These are phyloP conservation scores for Loriculus beryllinus DNA, from an alignment of 2,797 vertebrate genomes.

Conservation along the genomic window DNA sequence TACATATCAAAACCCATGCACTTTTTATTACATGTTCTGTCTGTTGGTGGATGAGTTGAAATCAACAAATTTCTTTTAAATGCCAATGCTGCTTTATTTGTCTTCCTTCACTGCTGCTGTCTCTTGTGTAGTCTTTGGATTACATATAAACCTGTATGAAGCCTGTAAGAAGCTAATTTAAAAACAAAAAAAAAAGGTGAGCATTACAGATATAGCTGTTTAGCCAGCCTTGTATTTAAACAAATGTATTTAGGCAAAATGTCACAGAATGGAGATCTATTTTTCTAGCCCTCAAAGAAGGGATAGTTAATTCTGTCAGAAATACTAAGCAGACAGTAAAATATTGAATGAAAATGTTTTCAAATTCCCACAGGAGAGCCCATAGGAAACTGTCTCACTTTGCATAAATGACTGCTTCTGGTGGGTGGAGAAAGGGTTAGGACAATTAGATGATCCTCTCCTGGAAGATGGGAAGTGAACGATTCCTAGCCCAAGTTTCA, in stretches of 20 bases:
- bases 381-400: conserved; percentile 45
- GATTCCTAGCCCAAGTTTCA: neutral
- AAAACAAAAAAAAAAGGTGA: neutral
- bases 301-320: conserved; percentile 8
- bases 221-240: neutral
- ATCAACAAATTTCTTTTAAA: neutral
- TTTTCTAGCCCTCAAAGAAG: conserved; percentile 29
- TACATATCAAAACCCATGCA: neutral
- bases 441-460: conserved; percentile 3
- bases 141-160: neutral
- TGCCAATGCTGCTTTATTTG: neutral
- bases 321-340: conserved; percentile 17
- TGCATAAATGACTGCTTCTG: conserved; percentile 24
- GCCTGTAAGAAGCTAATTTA: neutral
- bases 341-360: neutral
- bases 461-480: neutral
- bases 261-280: neutral
- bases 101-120: neutral
- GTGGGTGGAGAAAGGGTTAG: conserved; percentile 1
- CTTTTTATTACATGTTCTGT: neutral
- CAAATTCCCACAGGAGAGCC: conserved; percentile 39
- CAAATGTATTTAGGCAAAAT: neutral
- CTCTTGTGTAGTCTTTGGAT: neutral
- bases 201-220: neutral
- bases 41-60: neutral